Percentiles rank a stretch among this genome's conserved stretches.
Evolutionary conservation across 2,888 invertebrate species (phyloP).

Genomic region (Carpatolechia fugitivella): DNA sequence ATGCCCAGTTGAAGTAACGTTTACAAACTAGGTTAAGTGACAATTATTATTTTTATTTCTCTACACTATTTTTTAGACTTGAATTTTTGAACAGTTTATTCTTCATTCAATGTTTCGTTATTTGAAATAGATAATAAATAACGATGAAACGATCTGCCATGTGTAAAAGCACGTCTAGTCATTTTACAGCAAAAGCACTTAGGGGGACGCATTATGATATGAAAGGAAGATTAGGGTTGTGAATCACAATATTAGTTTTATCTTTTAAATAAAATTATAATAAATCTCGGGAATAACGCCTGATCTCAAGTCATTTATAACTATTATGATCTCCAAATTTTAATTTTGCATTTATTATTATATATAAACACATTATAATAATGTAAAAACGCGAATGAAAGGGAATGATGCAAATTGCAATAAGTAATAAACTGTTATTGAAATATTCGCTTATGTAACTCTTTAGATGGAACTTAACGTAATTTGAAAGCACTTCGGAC

Average conservation of each 20-base stretch:
- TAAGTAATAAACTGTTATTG: constrained; percentile 57
- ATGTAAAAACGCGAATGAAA: constrained; percentile 42
- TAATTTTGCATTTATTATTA: constrained; percentile 61
- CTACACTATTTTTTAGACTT: constrained; percentile 18
- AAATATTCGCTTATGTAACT: constrained; percentile 54
- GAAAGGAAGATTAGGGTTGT: constrained; percentile 72
- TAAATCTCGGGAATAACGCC: constrained; percentile 50
- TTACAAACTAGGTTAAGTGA: constrained; percentile 37
- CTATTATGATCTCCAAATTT: constrained; percentile 70
- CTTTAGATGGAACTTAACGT: constrained; percentile 52
- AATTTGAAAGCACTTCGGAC: constrained; percentile 52
- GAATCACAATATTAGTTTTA: constrained; percentile 69
- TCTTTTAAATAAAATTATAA: constrained; percentile 41
- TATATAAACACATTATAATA: constrained; percentile 31
- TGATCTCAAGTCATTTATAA: constrained; percentile 68
- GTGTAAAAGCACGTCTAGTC: constrained; percentile 61
- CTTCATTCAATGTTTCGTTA: constrained; percentile 22
- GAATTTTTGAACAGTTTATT: constrained; percentile 22
- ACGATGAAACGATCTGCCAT: constrained; percentile 53
- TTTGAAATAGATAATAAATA: constrained; percentile 26
- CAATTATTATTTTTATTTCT: constrained; percentile 25
- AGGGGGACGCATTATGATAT: constrained; percentile 45
- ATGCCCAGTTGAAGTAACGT: constrained; percentile 40
- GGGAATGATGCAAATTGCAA: constrained; percentile 43
- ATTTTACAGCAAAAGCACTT: constrained; percentile 60